Conservation (phyloP, 2,113 vertebrate genomes). For the Pseudorectes ferrugineus region DNA sequence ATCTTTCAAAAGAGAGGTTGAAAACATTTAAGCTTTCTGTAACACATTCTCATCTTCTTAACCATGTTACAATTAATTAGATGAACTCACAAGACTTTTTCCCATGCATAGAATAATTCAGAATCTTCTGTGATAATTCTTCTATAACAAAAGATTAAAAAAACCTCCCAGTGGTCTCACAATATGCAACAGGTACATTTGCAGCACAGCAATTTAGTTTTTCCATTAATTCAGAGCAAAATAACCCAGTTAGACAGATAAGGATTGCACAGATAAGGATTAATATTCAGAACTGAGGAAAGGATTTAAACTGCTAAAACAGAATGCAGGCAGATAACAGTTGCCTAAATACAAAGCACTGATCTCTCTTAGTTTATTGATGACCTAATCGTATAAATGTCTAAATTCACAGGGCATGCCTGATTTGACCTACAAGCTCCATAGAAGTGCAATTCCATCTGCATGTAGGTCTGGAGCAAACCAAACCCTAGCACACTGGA, state of each 20-base stretch:
- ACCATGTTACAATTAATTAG: conserved; percentile 24
- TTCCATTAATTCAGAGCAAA: not conserved
- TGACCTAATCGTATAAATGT: not conserved
- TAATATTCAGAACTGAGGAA: not conserved
- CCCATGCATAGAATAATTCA: not conserved
- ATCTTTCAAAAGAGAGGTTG: conserved; percentile 25
- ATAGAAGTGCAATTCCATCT: not conserved
- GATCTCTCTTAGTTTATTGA: not conserved
- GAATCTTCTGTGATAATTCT: not conserved
- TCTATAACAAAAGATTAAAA: not conserved
- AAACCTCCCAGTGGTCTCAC: not conserved
- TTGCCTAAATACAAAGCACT: not conserved
- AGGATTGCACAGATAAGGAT: not conserved
- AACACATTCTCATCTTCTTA: conserved; percentile 16
- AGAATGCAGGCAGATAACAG: not conserved
- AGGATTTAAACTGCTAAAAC: not conserved
- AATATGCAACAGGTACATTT: not conserved
- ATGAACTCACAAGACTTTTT: not conserved
- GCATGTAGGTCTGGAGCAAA: not conserved
- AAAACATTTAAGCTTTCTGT: conserved; percentile 10
- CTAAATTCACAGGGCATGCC: not conserved
- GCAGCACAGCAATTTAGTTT: not conserved
- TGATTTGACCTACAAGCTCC: not conserved
- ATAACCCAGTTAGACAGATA: not conserved
- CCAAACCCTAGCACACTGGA: not conserved